Evolutionary conservation across 2,797 vertebrate species (phyloP).

Genomic region (Coranthus polyacanthus): DNA sequence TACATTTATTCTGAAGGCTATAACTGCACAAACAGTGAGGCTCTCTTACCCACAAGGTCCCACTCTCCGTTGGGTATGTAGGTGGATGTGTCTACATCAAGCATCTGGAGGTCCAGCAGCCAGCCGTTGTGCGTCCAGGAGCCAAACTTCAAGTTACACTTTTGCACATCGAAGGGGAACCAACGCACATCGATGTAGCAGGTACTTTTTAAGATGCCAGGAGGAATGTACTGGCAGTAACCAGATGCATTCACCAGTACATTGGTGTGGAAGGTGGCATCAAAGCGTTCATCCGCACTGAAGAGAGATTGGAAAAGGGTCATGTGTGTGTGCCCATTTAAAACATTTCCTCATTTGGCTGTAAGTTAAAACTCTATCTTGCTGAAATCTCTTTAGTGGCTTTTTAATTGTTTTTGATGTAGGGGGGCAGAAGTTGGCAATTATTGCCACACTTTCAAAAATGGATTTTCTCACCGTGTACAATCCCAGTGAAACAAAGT

Average conservation of each 20-base stretch:
- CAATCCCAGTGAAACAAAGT: background rate
- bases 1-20: background rate
- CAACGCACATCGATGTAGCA: slow-evolving; percentile 94
- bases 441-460: background rate
- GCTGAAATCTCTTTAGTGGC: slow-evolving; percentile 1
- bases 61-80: slow-evolving; percentile 95
- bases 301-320: background rate
- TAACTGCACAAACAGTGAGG: background rate
- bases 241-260: slow-evolving; percentile 93
- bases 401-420: slow-evolving; percentile 11
- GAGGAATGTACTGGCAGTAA: slow-evolving; percentile 92
- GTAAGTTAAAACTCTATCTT: background rate
- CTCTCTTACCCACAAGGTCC: slow-evolving; percentile 91
- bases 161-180: slow-evolving; percentile 95
- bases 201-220: slow-evolving; percentile 90
- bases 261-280: slow-evolving; percentile 94
- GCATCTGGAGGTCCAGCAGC: slow-evolving; percentile 93
- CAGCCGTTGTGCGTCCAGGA: slow-evolving; percentile 95
- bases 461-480: slow-evolving; percentile 13
- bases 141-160: slow-evolving; percentile 93
- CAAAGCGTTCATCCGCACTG: slow-evolving; percentile 94
- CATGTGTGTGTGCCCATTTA: background rate
- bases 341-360: slow-evolving; percentile 7
- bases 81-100: slow-evolving; percentile 91
- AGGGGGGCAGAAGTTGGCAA: background rate